A percentile compares a stretch with the other conserved stretches of the same genome.
Conservation (phyloP, 2,113 vertebrate species). For the Poeciliopsis retropinna region DNA sequence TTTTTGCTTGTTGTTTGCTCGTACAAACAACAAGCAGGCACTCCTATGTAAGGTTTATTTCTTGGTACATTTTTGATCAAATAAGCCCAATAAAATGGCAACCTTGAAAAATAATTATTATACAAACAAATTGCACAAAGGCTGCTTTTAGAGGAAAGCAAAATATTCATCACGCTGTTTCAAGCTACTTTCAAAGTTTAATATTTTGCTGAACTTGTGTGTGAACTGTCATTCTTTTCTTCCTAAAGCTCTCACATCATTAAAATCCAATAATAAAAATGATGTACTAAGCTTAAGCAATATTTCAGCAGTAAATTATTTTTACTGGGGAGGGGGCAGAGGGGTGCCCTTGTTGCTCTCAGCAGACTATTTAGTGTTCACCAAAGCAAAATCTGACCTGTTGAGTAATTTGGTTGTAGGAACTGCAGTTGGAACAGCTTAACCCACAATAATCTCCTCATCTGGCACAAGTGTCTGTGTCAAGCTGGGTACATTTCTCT, state of each 20-base stretch:
- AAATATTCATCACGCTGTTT: background rate
- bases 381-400: slow-evolving; percentile 65
- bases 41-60: background rate
- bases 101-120: background rate
- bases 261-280: background rate
- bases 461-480: slow-evolving; percentile 57
- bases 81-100: background rate
- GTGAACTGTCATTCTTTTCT: background rate
- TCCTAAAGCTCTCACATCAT: background rate
- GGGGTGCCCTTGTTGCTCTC: background rate
- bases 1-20: background rate
- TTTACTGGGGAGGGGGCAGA: background rate
- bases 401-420: slow-evolving; percentile 57
- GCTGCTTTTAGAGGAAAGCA: too few species aligned
- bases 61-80: background rate
- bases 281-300: background rate
- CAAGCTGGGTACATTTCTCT: slow-evolving; percentile 55
- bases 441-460: slow-evolving; percentile 67
- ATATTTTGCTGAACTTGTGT: background rate
- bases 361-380: slow-evolving; percentile 48
- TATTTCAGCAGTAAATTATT: background rate
- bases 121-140: background rate
- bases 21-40: background rate
- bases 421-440: slow-evolving; percentile 52
- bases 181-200: background rate